These are phyloP conservation scores for Gallinago nigripennis DNA, from an alignment of 2,797 vertebrate species.

Conservation along the genomic window DNA sequence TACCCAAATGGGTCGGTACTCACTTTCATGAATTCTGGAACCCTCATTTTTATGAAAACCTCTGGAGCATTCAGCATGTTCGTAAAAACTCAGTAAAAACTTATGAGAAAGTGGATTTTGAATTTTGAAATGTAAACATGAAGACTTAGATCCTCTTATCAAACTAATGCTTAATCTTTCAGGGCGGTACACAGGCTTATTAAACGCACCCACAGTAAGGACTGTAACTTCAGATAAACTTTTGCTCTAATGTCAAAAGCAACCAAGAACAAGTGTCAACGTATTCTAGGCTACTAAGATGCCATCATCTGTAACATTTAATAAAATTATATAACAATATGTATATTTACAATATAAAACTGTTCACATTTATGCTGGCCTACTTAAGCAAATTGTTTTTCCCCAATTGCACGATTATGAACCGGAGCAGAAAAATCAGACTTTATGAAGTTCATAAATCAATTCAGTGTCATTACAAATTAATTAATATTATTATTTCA, in stretches of 20 bases:
- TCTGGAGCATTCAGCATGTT: not conserved
- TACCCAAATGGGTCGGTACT: not conserved
- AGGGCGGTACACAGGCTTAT: not conserved
- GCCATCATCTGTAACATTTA: not conserved
- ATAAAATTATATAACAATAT: not conserved
- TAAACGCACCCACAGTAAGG: not conserved
- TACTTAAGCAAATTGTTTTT: conserved; percentile 26
- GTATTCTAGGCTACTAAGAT: not conserved
- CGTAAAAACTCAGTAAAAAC: not conserved
- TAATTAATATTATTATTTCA: not conserved
- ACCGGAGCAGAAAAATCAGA: conserved; percentile 50
- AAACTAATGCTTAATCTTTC: not conserved
- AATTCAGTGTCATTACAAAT: conserved; percentile 6
- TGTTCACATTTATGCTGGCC: conserved; percentile 40
- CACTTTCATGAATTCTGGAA: not conserved
- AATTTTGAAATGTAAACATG: not conserved
- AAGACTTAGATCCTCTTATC: not conserved
- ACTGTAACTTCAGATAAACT: not conserved
- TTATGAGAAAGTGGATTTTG: not conserved
- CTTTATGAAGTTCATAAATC: conserved; percentile 57
- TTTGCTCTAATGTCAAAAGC: not conserved
- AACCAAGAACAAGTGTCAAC: not conserved
- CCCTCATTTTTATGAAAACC: not conserved
- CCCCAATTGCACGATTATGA: conserved; percentile 46
- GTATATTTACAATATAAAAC: conserved; percentile 1